Base-by-base conservation (phyloP, 2,888 invertebrate genomes). In the Dryadula phaetusa region DNA sequence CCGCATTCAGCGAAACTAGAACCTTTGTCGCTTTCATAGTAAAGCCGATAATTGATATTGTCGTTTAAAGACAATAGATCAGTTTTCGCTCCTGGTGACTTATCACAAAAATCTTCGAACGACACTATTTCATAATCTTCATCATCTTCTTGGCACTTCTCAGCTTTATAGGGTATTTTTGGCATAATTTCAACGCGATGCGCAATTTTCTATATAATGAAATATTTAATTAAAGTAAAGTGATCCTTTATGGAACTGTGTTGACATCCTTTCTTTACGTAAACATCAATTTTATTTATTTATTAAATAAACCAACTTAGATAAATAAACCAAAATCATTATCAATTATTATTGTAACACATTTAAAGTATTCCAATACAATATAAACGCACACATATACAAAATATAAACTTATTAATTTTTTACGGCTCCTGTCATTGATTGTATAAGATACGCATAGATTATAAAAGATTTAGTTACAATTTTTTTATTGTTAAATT, bases 61-160 rank as follows among this genome's bases (percentile, higher is more conserved):
- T 93, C 93, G 71, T 92, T 94, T 66, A 94, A 77, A 6, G 94
- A 90, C 72, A 93, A 87, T 69, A 94, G 89, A 82, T 94, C 94
- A 12, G 93, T 93, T 77, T 93, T 93, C 18, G 87, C 85, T 52
- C 87, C 88, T 0, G 91, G 84, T 54, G 90, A 90, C 72, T 94
- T 94, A 73, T 94, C 94, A 73, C 93, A 94, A 78, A 94, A 94
- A 64, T 94, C 93, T 79, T 94, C 94, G 76, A 94, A 94, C 0
- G 94, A 94, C 28, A 94, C 94, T 66, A 93, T 91, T 76, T 93
- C 93, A 69, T 93, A 93, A 70, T 93, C 93, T 53, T 91, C 89
- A 16, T 90, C 87, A 18, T 85, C 82, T 63, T 87, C 87, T n/a
- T 77, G 77, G 20, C 86, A 78, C 76, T 88, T 88, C 71, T 92